These are phyloP conservation scores for Serilophus lunatus DNA, from an alignment of 2,113 vertebrate species.

Conservation along the genomic window DNA sequence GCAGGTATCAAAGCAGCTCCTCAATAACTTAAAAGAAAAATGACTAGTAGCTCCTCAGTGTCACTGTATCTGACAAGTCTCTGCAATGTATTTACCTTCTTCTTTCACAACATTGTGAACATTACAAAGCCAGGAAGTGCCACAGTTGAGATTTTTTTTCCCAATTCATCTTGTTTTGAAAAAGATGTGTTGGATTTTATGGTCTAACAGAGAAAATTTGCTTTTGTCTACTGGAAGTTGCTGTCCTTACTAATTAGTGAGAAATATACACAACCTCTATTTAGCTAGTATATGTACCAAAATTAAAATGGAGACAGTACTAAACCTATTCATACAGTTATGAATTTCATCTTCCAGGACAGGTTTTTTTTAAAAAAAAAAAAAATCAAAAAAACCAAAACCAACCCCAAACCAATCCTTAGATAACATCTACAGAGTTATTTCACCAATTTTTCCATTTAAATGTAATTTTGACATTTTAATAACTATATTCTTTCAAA, in stretches of 20 bases:
- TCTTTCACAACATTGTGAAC: not conserved
- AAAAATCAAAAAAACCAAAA: not conserved
- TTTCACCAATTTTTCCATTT: constrained; percentile 9
- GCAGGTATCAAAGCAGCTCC: not conserved
- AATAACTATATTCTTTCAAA: constrained; percentile 43
- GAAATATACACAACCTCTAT: not conserved
- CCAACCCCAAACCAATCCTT: not conserved
- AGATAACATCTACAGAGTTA: not conserved
- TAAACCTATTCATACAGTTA: not conserved
- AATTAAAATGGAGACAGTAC: not conserved
- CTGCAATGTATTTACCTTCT: not conserved
- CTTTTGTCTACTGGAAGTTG: not conserved
- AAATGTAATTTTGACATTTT: constrained; percentile 40
- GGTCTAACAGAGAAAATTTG: constrained; percentile 5
- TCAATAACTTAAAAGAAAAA: not conserved
- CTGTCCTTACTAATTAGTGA: not conserved
- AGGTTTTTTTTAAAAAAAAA: not conserved
- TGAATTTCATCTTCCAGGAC: not conserved
- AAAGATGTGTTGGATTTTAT: constrained; percentile 13
- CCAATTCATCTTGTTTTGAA: constrained; percentile 4
- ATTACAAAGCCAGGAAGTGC: not conserved
- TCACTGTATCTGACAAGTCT: not conserved
- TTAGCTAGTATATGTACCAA: not conserved
- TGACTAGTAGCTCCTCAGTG: not conserved
- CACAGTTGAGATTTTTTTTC: not conserved